Evolutionary conservation across 2,113 vertebrate genomes (phyloP).

Genomic region (Ammodytes marinus): DNA sequence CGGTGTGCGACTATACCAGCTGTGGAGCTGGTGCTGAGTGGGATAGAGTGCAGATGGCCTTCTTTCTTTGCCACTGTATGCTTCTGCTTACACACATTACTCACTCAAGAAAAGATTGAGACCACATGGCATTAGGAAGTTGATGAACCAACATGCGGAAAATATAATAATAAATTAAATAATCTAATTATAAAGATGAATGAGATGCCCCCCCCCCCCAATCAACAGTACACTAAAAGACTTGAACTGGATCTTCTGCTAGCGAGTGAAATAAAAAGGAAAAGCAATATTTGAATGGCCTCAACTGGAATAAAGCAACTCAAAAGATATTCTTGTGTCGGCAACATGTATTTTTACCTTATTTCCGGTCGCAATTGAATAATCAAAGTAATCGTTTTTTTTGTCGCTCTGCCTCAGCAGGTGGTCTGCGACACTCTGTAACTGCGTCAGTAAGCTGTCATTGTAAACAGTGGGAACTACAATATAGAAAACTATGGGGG

Average conservation of each 20-base stretch:
- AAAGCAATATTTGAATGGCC: neutral
- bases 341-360: too few relatives aligned
- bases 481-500: neutral
- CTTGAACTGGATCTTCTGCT: neutral
- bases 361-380: too few relatives aligned
- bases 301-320: neutral
- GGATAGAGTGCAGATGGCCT: slow-evolving; percentile 40
- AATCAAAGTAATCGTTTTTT: too few relatives aligned
- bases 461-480: neutral
- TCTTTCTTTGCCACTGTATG: slow-evolving; percentile 25
- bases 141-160: neutral
- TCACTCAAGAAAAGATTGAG: neutral
- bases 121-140: neutral
- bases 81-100: slow-evolving; percentile 7
- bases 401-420: too few relatives aligned
- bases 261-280: neutral
- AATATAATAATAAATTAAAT: neutral
- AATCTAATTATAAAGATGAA: neutral
- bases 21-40: slow-evolving; percentile 43
- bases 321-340: too few relatives aligned
- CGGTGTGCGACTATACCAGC: slow-evolving; percentile 21
- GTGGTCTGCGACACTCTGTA: neutral
- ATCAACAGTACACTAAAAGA: too few relatives aligned
- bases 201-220: neutral
- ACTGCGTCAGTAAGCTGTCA: neutral